phyloP scores from a whole-genome alignment of 2,113 vertebrate genomes.

The Cairina moschata region DNA sequence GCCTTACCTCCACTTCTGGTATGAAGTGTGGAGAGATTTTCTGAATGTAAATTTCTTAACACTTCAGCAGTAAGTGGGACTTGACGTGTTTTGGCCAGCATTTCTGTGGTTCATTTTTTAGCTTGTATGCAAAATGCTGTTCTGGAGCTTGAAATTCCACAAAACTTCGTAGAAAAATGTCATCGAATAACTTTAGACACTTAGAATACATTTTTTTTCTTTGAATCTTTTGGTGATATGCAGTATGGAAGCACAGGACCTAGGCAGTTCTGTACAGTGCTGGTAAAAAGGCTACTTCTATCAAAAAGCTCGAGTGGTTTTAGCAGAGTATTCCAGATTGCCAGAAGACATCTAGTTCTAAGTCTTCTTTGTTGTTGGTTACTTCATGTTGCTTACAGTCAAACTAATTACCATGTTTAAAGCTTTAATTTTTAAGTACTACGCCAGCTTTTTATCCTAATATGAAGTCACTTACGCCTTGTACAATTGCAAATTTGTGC shows the following conservation, averaged over 20 bases:
- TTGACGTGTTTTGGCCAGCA: not conserved
- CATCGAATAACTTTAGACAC: not conserved
- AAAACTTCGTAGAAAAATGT: not conserved
- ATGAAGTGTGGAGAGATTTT: not conserved
- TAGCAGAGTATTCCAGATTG: not conserved
- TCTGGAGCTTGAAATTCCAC: not conserved
- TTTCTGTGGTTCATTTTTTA: not conserved
- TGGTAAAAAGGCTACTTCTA: not conserved
- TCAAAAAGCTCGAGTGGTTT: not conserved
- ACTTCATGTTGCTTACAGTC: not conserved
- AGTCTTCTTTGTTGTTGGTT: not conserved
- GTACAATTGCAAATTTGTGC: not conserved
- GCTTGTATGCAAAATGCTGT: not conserved
- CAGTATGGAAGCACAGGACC: not conserved
- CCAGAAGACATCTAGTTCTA: not conserved
- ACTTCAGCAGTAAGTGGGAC: not conserved
- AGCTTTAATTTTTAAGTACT: not conserved
- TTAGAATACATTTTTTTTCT: not conserved
- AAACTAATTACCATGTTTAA: not conserved
- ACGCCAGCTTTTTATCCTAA: not conserved
- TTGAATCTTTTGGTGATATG: not conserved
- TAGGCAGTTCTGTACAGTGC: not conserved
- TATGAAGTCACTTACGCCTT: not conserved
- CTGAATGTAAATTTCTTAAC: not conserved
- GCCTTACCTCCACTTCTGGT: not conserved